Percentiles rank a stretch among this genome's conserved stretches.
Conservation (phyloP, 2,888 invertebrate species). For the Mesoligia furuncula region DNA sequence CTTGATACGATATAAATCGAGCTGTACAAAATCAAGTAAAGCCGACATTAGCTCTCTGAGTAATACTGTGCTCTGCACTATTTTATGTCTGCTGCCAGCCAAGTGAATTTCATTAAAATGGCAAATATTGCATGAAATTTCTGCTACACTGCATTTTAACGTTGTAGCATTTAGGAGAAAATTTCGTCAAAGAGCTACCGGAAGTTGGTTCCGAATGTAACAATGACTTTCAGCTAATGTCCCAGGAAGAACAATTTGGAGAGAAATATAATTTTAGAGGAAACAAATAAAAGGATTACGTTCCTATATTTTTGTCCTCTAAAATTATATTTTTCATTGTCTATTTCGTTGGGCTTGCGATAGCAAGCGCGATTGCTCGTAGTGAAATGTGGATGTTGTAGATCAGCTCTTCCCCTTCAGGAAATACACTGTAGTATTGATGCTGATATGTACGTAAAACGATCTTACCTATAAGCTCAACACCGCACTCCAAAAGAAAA, state of each 20-base stretch:
- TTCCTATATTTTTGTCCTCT: not conserved
- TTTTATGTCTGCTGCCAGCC: slow-evolving; percentile 63
- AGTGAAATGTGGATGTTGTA: not conserved
- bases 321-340: not conserved
- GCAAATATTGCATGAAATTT: slow-evolving; percentile 65
- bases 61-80: slow-evolving; percentile 57
- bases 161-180: slow-evolving; percentile 50
- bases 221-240: slow-evolving; percentile 33
- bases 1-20: slow-evolving; percentile 60
- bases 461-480: slow-evolving; percentile 44
- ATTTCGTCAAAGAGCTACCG: slow-evolving; percentile 45
- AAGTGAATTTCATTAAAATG: slow-evolving; percentile 67
- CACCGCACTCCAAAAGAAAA: slow-evolving; percentile 18
- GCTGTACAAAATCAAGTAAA: slow-evolving; percentile 55
- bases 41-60: slow-evolving; percentile 59
- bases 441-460: not conserved
- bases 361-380: not conserved
- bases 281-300: not conserved
- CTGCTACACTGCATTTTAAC: slow-evolving; percentile 56
- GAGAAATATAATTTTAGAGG: slow-evolving; percentile 15
- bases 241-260: not conserved
- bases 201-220: slow-evolving; percentile 30
- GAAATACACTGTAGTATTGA: no score
- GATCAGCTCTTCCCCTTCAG: not conserved
- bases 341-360: not conserved